Conservation (phyloP, 2,113 vertebrate species). For the Lophura nycthemera region DNA sequence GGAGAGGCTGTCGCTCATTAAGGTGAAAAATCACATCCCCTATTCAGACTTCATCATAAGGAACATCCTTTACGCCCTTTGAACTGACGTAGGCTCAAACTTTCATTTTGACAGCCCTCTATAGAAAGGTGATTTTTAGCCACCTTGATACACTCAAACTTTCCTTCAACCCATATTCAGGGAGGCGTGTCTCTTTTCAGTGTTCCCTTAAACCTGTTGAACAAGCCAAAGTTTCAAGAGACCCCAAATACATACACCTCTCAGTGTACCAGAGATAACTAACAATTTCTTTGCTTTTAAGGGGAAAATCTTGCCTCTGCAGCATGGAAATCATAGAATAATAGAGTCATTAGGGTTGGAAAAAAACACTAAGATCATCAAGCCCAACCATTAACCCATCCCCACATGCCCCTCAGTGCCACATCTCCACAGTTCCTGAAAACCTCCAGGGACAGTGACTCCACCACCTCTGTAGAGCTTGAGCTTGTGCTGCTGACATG, state of each 20-base stretch:
- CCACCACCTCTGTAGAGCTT: not conserved
- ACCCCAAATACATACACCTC: not conserved
- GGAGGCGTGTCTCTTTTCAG: not conserved
- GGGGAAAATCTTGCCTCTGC: not conserved
- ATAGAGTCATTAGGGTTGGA: too few species aligned
- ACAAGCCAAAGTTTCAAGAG: not conserved
- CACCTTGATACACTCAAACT: not conserved
- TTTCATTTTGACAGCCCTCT: not conserved
- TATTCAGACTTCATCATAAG: rapidly evolving
- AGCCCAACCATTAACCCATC: too few species aligned
- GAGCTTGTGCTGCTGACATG: not conserved
- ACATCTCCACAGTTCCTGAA: too few species aligned
- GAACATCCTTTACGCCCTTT: not conserved
- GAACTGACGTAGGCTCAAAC: not conserved
- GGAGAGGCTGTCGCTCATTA: not conserved
- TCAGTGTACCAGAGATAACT: not conserved
- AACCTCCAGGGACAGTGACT: too few species aligned
- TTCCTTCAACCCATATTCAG: not conserved
- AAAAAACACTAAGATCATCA: too few species aligned
- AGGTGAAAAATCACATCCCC: not conserved
- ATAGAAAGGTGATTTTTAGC: not conserved
- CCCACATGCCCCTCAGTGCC: too few species aligned
- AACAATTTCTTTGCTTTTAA: rapidly evolving
- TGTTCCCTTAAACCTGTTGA: not conserved
- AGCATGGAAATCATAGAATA: not conserved